Percentiles rank a stretch among this genome's conserved stretches.
phyloP scores from a whole-genome alignment of 2,797 vertebrate species.

The Eidolon dupreanum region DNA sequence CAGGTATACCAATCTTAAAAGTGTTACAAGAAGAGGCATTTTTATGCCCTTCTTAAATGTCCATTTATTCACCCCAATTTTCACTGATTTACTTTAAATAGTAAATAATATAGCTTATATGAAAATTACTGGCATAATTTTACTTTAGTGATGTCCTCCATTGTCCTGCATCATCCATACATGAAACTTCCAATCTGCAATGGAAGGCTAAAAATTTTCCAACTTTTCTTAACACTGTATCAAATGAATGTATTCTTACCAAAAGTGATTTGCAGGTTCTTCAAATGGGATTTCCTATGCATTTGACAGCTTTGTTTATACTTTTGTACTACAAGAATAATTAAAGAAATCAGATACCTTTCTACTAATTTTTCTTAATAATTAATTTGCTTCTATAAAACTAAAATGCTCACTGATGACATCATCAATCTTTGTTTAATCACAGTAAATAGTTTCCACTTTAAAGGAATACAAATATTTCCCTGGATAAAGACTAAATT shows the following conservation, averaged over 20 bases:
- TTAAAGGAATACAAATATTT: slow-evolving; percentile 32
- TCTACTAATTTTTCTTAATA: slow-evolving; percentile 52
- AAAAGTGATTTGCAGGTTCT: background rate
- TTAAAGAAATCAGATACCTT: background rate
- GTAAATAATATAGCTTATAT: background rate
- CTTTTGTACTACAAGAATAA: slow-evolving; percentile 27
- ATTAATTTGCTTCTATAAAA: slow-evolving; percentile 42
- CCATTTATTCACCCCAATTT: background rate
- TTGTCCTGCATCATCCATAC: background rate
- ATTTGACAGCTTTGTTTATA: background rate
- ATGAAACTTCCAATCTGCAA: background rate
- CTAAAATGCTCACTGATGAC: slow-evolving; percentile 16
- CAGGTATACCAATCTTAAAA: background rate
- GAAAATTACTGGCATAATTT: background rate
- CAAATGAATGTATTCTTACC: slow-evolving; percentile 15
- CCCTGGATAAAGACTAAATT: slow-evolving; percentile 31
- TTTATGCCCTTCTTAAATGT: background rate
- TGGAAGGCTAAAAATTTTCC: background rate
- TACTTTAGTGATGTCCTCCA: background rate
- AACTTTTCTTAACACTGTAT: background rate
- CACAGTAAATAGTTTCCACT: slow-evolving; percentile 50
- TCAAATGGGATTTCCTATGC: background rate
- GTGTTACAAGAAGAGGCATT: background rate
- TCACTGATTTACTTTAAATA: background rate
- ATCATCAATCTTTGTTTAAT: slow-evolving; percentile 37